Base-by-base conservation (phyloP, 2,797 vertebrate species). In the Scolopax bukidnonensis region DNA sequence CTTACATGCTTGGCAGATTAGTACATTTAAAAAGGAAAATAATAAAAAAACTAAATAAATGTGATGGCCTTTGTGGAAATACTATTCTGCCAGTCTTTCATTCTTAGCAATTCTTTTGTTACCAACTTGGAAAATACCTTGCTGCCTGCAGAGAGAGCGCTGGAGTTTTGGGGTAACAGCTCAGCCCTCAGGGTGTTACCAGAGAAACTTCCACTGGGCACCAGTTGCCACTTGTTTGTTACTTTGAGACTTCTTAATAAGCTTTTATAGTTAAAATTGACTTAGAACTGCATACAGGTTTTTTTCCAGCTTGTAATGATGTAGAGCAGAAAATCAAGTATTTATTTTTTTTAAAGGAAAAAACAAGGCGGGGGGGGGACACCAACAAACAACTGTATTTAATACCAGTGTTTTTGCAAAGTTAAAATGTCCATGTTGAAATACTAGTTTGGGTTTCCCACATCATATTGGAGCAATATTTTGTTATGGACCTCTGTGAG, bases 271-370 rank as follows among this genome's bases (percentile, higher is more conserved):
- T 60, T 83, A 45, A 51, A 67, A 24, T 53, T 33, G 4, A 19
- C 38, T 70, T 92, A 45, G 9, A 74, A 11, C 4, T 45, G 24
- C 6, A 2, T 38, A 23, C 1, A 0, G 1, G 21, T n/a, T 75
- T 77, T 40, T 75, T 38, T 12, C 6, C 19, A 68, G 2, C 13
- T 85, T 84, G 18, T 45, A 71, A 33, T 0, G 0, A 41, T 25
- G 4, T 18, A 4, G 10, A 75, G 3, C 17, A 73, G 41, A 75
- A 84, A 80, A 82, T 48, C 0, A 0, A 40, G 6, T 48, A 3
- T 21, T 19, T 74, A 60, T 30, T 48, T 48, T 32, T 18, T 30
- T 53, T 30, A 54, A 54, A 30, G 17, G 28, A 54, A 57, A 47
- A 7, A 3, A 32, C 48, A 19, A 48, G 12, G 24, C 10, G 4